phyloP scores from a whole-genome alignment of 2,888 invertebrate species.

The Gymnosoma rotundatum region DNA sequence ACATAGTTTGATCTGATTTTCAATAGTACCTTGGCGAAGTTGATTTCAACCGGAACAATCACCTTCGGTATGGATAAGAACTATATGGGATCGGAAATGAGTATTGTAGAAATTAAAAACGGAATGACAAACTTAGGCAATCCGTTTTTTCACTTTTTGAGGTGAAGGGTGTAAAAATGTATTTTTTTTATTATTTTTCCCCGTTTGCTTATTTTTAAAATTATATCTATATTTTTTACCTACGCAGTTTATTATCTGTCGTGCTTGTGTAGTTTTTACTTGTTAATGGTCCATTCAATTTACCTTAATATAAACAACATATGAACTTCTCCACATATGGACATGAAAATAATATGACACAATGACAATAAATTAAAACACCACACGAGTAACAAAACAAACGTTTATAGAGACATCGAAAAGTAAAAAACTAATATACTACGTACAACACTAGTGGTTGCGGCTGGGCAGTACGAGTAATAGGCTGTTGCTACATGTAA shows the following conservation, averaged over 20 bases:
- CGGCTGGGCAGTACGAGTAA: conserved; percentile 46
- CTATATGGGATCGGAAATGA: too few species aligned
- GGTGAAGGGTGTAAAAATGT: too few species aligned
- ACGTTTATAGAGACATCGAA: conserved; percentile 12
- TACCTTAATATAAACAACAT: conserved; percentile 60
- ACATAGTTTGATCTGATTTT: too few species aligned
- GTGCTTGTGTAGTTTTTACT: conserved; percentile 1
- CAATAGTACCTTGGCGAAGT: too few species aligned
- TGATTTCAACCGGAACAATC: too few species aligned
- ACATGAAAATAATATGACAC: conserved; percentile 54
- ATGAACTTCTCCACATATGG: conserved; percentile 6
- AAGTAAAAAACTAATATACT: conserved; percentile 13
- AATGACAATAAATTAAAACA: conserved; percentile 62
- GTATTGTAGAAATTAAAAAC: too few species aligned
- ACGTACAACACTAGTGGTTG: conserved; percentile 33
- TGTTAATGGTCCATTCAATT: conserved; percentile 64
- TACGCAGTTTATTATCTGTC: not conserved
- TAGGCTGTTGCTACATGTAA: conserved; percentile 3
- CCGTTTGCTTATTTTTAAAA: not conserved
- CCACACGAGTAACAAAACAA: conserved; percentile 33
- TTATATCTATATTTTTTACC: not conserved
- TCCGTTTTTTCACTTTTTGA: too few species aligned
- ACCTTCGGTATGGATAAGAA: too few species aligned
- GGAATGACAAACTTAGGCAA: too few species aligned
- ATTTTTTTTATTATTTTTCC: not conserved